Base-by-base conservation (phyloP, 2,888 invertebrate species). In the Acholoe squamosa region DNA sequence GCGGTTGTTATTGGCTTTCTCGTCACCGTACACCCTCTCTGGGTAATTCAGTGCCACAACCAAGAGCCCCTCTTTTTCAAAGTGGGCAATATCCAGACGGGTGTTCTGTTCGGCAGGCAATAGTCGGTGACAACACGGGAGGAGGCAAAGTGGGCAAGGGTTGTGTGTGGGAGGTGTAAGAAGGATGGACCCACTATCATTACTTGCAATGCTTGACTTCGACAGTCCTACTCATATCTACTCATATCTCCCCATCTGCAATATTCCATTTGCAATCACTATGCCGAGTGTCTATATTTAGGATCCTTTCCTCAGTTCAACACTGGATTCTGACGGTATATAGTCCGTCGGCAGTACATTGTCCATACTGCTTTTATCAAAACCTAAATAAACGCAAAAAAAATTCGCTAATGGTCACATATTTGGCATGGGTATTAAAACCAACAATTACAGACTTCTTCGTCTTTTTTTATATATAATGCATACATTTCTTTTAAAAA, bases 81-180 rank as follows among this genome's bases (percentile, higher is more conserved):
- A 71, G 71, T 71, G 71, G 71, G 71, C 71, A 71, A 71, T 71
- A 71, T 71, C 71, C 71, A 71, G 71, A 71, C 28, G 71, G 71
- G 22, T 61, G 61, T 61, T 61, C 61, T n/a, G n/a, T 19, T 19
- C 12, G n/a, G n/a, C 61, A n/a, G 61, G 61, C 61, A 61, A 61
- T 61, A 14, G 61, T 61, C 22, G 61, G 61, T 61, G 61, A 61
- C 61, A n/a, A n/a, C 19, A 61, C 61, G 19, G 61, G 22, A 61
- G 61, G 61, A 61, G 61, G 61, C n/a, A 19, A n/a, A 61, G 10
- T 43, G 10, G 43, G 61, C 1, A 19, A 14, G 61, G 22, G 19
- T 61, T n/a, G 61, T 61, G 61, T 19, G 61, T n/a, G 61, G 19
- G 61, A 61, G 43, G n/a, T 19, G 19, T 19, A 61, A 61, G 61